These are phyloP conservation scores for Sinhomidia bicolor DNA, from an alignment of 2,888 invertebrate genomes.

Conservation along the genomic window DNA sequence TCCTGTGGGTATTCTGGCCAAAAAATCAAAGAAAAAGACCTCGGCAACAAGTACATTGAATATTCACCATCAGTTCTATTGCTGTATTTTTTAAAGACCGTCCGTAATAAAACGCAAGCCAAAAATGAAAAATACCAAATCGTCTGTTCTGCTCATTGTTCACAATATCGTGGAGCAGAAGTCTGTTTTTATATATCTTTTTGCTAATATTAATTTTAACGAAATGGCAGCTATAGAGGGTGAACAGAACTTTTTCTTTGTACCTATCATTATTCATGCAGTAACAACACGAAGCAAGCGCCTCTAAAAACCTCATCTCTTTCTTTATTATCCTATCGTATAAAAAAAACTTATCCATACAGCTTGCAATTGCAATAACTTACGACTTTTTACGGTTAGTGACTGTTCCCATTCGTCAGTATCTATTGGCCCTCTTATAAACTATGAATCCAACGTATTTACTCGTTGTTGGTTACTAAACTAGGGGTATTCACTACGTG, in stretches of 20 bases:
- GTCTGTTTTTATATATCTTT: background rate
- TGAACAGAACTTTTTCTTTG: background rate
- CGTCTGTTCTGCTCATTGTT: background rate
- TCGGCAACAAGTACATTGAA: too few relatives aligned
- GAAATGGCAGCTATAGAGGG: slow-evolving; percentile 40
- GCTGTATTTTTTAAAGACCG: too few relatives aligned
- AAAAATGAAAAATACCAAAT: background rate
- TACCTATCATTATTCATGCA: background rate
- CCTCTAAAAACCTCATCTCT: background rate
- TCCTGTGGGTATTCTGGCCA: background rate
- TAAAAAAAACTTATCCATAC: background rate
- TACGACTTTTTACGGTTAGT: slow-evolving; percentile 43
- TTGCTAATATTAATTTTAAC: slow-evolving; percentile 43
- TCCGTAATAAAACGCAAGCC: background rate
- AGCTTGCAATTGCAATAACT: background rate
- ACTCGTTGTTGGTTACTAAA: background rate
- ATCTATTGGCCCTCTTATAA: background rate
- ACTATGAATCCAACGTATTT: background rate
- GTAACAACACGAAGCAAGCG: background rate
- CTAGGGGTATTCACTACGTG: too few relatives aligned
- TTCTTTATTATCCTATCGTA: background rate
- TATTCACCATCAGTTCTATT: too few relatives aligned
- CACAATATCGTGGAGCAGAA: slow-evolving; percentile 4
- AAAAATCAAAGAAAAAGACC: slow-evolving; percentile 34
- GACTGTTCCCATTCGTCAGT: background rate